Conservation (phyloP, 2,797 vertebrate species). For the Danionella dracula region DNA sequence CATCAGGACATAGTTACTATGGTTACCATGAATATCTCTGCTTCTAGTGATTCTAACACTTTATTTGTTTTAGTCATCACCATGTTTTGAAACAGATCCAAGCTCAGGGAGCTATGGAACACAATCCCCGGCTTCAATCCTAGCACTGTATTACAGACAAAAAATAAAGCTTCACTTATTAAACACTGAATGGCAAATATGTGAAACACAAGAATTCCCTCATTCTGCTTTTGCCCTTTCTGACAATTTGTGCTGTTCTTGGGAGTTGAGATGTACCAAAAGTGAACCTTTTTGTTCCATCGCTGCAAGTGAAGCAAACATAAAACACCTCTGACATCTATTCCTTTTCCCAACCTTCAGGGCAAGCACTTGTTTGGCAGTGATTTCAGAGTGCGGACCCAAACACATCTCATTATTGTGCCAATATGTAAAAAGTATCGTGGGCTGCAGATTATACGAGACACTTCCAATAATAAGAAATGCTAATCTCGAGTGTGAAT, state of each 20-base stretch:
- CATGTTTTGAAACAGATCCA: background rate
- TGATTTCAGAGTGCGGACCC: too few species aligned
- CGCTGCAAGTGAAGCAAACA: background rate
- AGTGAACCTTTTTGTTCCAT: background rate
- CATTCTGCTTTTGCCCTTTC: background rate
- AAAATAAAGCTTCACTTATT: background rate
- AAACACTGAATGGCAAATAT: background rate
- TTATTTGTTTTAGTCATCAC: background rate
- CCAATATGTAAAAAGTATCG: too few species aligned
- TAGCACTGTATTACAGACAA: background rate
- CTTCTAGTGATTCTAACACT: too few species aligned
- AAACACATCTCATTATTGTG: too few species aligned
- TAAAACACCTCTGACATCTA: constrained; percentile 13
- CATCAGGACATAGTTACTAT: too few species aligned
- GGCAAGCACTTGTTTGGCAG: background rate
- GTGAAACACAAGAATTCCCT: background rate
- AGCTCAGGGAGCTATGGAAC: background rate
- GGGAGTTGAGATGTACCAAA: background rate
- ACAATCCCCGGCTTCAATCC: background rate
- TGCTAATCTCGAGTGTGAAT: too few species aligned
- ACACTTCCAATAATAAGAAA: too few species aligned
- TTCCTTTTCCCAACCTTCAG: background rate
- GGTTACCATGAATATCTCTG: too few species aligned
- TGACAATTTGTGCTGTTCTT: background rate
- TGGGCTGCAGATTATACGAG: too few species aligned